A percentile compares a stretch with the other conserved stretches of the same genome.
Evolutionary conservation across 2,113 vertebrate species (phyloP).

Genomic region (Zapornia atra): DNA sequence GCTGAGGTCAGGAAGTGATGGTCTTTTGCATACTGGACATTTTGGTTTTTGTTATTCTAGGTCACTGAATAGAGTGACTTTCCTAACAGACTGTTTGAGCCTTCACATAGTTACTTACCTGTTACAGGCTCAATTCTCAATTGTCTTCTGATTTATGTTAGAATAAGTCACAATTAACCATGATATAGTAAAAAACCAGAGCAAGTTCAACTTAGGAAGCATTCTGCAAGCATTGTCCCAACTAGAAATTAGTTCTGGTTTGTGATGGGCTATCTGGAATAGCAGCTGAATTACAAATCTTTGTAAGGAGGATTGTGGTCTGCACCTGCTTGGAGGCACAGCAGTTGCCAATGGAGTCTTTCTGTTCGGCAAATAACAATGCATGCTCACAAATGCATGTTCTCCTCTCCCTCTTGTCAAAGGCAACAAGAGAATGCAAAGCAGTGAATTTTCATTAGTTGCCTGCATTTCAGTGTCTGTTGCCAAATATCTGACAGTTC

Average conservation of each 20-base stretch:
- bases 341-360: not conserved
- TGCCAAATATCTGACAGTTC: not conserved
- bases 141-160: not conserved
- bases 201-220: not conserved
- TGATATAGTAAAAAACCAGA: not conserved
- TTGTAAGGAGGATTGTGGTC: not conserved
- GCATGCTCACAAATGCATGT: not conserved
- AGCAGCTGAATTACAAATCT: conserved; percentile 19
- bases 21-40: not conserved
- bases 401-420: not conserved
- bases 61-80: not conserved
- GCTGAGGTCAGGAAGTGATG: not conserved
- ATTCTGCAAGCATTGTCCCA: not conserved
- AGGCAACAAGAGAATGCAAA: not conserved
- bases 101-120: not conserved
- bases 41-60: not conserved
- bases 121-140: not conserved
- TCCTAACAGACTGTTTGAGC: not conserved
- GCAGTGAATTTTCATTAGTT: not conserved
- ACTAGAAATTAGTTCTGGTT: not conserved
- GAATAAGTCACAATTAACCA: not conserved
- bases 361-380: not conserved
- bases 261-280: not conserved
- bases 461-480: not conserved
- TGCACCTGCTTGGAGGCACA: not conserved